Conservation (phyloP, 2,797 vertebrate genomes). For the Loris lydekkerianus region DNA sequence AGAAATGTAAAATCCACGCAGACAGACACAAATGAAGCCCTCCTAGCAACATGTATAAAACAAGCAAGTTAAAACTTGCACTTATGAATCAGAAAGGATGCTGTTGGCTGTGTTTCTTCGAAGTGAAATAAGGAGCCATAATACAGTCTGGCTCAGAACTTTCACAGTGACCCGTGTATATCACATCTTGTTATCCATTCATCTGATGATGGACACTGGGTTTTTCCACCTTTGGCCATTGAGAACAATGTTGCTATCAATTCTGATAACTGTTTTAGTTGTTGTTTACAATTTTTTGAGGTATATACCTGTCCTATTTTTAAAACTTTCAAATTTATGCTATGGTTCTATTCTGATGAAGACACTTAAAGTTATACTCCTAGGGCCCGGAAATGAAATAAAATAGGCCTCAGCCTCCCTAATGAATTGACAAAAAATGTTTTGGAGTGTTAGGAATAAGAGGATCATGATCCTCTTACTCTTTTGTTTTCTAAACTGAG, state of each 20-base stretch:
- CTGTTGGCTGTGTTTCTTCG: too few relatives aligned
- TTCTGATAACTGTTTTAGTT: neutral
- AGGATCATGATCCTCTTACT: neutral
- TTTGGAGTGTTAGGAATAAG: neutral
- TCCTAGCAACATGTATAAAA: too few relatives aligned
- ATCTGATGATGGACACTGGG: neutral
- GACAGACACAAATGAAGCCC: too few relatives aligned
- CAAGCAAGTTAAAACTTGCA: too few relatives aligned
- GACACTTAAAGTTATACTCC: neutral
- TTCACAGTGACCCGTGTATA: too few relatives aligned
- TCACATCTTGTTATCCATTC: neutral
- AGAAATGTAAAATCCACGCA: too few relatives aligned
- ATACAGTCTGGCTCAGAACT: too few relatives aligned
- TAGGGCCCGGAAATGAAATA: neutral
- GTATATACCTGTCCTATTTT: neutral
- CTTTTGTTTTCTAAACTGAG: constrained; percentile 25
- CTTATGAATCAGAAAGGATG: too few relatives aligned
- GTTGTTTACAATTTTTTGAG: neutral
- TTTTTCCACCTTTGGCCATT: neutral
- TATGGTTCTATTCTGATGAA: neutral
- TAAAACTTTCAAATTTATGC: constrained; percentile 1
- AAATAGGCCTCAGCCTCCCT: neutral
- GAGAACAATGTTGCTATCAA: neutral
- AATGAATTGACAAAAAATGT: constrained; percentile 10
- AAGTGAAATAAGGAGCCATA: too few relatives aligned